These are phyloP conservation scores for Nephrotoma flavescens DNA, from an alignment of 2,888 invertebrate species.

Conservation along the genomic window DNA sequence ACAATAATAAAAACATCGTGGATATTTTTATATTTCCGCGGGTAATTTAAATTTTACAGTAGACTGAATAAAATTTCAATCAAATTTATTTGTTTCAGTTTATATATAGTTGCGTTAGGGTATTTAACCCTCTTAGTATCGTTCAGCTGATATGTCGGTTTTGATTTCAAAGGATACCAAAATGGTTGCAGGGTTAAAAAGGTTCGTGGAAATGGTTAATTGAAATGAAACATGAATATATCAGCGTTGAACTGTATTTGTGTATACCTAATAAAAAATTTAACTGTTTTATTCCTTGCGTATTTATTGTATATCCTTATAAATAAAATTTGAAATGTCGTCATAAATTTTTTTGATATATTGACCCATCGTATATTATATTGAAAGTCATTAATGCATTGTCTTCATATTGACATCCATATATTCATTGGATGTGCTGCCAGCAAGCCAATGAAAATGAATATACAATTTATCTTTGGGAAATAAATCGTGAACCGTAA, in stretches of 20 bases:
- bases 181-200: not conserved
- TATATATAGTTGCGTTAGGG: too few relatives aligned
- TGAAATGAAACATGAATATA: not conserved
- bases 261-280: not conserved
- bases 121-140: too few relatives aligned
- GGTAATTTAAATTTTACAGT: not conserved
- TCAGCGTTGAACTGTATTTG: not conserved
- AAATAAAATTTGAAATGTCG: not conserved
- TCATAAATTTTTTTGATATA: not conserved
- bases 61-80: not conserved
- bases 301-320: not conserved
- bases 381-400: not conserved
- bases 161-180: too few relatives aligned
- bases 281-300: not conserved
- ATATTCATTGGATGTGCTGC: not conserved
- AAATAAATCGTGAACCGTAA: not conserved
- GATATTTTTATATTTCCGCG: not conserved
- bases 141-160: too few relatives aligned
- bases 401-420: not conserved
- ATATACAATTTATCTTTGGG: not conserved
- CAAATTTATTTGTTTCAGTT: not conserved
- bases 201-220: not conserved
- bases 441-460: not conserved
- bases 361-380: not conserved
- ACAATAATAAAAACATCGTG: not conserved